phyloP scores from a whole-genome alignment of 2,797 vertebrate species.

The Tolypeutes matacus region DNA sequence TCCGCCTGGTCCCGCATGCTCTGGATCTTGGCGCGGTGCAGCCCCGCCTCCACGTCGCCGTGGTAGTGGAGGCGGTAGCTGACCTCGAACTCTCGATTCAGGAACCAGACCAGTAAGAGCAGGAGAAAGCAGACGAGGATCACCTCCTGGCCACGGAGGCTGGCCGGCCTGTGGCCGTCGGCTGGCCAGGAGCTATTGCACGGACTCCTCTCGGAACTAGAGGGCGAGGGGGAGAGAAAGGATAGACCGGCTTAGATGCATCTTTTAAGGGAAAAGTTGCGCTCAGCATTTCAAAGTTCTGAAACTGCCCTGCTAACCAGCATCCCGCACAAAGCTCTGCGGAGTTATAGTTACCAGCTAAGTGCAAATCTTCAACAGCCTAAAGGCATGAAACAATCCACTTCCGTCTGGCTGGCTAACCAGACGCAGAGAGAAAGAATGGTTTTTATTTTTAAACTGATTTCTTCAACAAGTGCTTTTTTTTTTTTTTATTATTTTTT shows the following conservation, averaged over 20 bases:
- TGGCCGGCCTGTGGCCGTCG: constrained; percentile 82
- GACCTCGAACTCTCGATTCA: constrained; percentile 98
- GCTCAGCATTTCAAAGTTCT: neutral
- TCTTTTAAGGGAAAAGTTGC: neutral
- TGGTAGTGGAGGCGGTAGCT: constrained; percentile 99
- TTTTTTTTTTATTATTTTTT: too few relatives aligned
- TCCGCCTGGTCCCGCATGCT: constrained; percentile 98
- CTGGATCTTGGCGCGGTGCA: constrained; percentile 98
- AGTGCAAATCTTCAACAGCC: neutral
- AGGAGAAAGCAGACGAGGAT: constrained; percentile 95
- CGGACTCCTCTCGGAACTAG: constrained; percentile 79
- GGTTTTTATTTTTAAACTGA: neutral
- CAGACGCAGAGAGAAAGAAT: neutral
- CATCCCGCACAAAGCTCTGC: neutral
- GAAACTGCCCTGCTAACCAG: neutral
- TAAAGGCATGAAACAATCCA: neutral
- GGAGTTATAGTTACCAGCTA: neutral
- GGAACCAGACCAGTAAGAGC: constrained; percentile 97
- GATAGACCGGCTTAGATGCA: neutral
- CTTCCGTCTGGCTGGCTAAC: neutral
- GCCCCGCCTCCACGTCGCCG: constrained; percentile 96
- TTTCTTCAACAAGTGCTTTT: neutral
- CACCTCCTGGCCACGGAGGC: constrained; percentile 92
- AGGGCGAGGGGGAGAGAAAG: constrained; percentile 68
- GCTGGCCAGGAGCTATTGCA: constrained; percentile 80